phyloP scores from a whole-genome alignment of 2,113 vertebrate species.

The Pipa parva region DNA sequence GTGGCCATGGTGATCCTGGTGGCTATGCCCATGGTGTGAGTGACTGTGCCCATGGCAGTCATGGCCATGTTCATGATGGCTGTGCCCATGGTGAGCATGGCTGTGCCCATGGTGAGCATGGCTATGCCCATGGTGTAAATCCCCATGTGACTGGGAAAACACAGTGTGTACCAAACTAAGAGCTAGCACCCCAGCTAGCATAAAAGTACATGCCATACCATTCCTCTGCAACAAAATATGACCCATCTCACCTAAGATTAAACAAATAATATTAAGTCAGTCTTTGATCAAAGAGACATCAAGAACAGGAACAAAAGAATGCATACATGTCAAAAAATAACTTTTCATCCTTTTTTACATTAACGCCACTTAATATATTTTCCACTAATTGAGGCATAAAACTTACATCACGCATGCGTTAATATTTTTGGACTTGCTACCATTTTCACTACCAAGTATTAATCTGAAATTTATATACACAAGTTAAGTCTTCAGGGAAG shows the following conservation, averaged over 20 bases:
- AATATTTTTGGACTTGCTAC: background rate
- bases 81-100: constrained; percentile 40
- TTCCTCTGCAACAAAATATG: background rate
- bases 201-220: background rate
- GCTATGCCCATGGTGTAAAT: constrained; percentile 22
- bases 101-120: constrained; percentile 37
- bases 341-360: too few relatives aligned
- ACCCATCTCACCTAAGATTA: background rate
- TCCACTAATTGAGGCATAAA: too few relatives aligned
- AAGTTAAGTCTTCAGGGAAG: too few relatives aligned
- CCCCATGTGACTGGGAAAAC: background rate
- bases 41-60: background rate
- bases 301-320: background rate
- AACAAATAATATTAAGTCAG: background rate
- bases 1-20: constrained; percentile 44
- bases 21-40: constrained; percentile 50
- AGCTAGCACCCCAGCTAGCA: background rate
- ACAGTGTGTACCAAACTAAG: background rate
- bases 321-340: too few relatives aligned
- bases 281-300: background rate
- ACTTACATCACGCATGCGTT: too few relatives aligned
- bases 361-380: too few relatives aligned
- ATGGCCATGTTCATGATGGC: constrained; percentile 32
- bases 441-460: background rate
- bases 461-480: too few relatives aligned